phyloP scores from a whole-genome alignment of 2,797 vertebrate genomes.

The Danio kyathit region DNA sequence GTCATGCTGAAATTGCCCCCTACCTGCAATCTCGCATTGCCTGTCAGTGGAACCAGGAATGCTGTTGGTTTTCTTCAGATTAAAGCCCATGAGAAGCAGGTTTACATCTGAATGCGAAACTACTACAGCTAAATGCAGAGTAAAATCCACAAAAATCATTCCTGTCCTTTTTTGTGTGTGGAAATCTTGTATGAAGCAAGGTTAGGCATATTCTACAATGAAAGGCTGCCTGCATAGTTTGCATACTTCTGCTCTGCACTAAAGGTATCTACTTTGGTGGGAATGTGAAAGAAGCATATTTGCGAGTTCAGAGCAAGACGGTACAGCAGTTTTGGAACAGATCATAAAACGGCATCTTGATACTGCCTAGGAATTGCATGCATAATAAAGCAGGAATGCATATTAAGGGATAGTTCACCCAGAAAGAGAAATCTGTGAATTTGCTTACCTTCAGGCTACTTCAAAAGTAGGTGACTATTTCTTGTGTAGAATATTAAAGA shows the following conservation, averaged over 20 bases:
- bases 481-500: no score
- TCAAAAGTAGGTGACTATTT: no score
- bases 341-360: slow-evolving; percentile 4
- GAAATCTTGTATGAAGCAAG: background rate
- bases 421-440: no score
- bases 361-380: background rate
- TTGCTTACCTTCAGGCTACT: no score
- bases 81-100: background rate
- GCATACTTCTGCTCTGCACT: slow-evolving; percentile 15
- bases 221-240: slow-evolving; percentile 25
- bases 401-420: background rate
- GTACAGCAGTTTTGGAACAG: background rate
- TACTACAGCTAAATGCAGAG: background rate
- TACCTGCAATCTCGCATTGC: background rate
- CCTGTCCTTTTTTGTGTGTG: background rate
- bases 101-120: background rate
- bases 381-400: background rate
- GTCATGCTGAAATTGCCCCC: background rate
- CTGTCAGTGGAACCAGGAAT: background rate
- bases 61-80: background rate
- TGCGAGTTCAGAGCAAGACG: background rate
- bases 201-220: background rate
- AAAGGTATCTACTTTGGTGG: slow-evolving; percentile 14
- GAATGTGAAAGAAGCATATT: background rate
- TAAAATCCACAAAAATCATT: background rate